Base-by-base conservation (phyloP, 2,888 invertebrate genomes). In the Atrina japonica region DNA sequence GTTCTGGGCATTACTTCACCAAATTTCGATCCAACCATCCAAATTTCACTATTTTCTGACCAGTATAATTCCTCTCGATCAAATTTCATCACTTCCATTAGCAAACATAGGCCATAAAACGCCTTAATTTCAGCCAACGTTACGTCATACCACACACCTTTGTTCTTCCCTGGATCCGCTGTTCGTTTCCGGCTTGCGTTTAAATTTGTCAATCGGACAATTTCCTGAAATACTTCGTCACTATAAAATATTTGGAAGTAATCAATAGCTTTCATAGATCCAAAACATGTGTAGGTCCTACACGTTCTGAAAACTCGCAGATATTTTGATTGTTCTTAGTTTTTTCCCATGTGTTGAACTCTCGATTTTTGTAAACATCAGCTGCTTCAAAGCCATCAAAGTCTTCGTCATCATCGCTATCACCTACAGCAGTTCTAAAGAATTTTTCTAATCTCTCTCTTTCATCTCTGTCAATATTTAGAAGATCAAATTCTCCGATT, bases 31-130 rank as follows among this genome's bases (percentile, higher is more conserved):
- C 64, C 53, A 53, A 64, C 16, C 1, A 64, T 25, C 53, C 53
- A 53, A 21, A 23, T 6, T 41, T 53, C 25, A 3, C 16, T 23
- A 14, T 45, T 66, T 11, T 66, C 30, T 18, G 43, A 16, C 66
- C 66, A 66, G 18, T 56, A 66, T 21, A 66, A 14, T 47, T 66
- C 66, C 35, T 66, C 66, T 35, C 45, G 27, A 5, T 63, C 52
- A 40, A 29, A 63, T 21, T 50, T 49, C 60, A 61, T 61, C 3
- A 47, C 30, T 7, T 53, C 43, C 53, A 64, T 64, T 1, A 64
- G 14, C 0, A 64, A 6, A 2, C 41, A 25, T 23, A 64, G 23
- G 1, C 64, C 53, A 29, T 59, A 59, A 25, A 3, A 59, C 16
- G 43, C 59, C 16, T 59, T 59, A 18, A 59, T 21, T 30, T 61